Evolutionary conservation across 2,113 vertebrate genomes (phyloP), one percentile per base, ranked within the genome.

Genomic region (Camelus dromedarius): DNA sequence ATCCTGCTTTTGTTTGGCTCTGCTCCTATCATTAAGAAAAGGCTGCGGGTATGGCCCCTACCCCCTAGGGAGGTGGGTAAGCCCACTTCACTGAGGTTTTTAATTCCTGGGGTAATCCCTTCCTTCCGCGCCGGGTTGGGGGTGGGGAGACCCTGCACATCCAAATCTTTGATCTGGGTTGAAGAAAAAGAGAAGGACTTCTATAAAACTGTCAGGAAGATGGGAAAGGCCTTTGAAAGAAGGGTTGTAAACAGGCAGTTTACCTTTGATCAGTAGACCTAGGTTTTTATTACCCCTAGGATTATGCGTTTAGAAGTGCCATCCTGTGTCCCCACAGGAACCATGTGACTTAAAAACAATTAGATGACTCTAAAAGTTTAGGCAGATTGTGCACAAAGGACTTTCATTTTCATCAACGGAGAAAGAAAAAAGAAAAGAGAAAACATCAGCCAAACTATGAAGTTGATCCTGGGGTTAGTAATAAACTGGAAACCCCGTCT

Each of bases 191-290:
- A 97, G 70, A 97, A 96, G 72, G 85, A 48, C 91, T 93, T 90
- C 96, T 91, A 95, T 98, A 96, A 98, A 97, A 80, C 89, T 73
- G 73, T 90, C 97, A 96, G 93, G 60, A 72, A 90, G 89, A 93
- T 52, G 64, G 77, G 60, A 81, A 72, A 11, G 42, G 70, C 32
- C 67, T 81, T 92, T 89, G 69, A 89, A 96, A 87, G 46, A 72
- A 38, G 67, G 86, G 89, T 83, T 96, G 70, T 97, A 95, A 98
- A 95, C 19, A 38, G 73, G 48, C 83, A 92, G 72, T 50, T 97
- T 86, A 90, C 96, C 97, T 98, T 98, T 98, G 97, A 98, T 97
- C 97, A 66, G 82, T 83, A 11, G 3, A 52, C 85, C 82, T 32
- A 54, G 56, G 67, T 83, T 52, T 89, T 92, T 95, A 97, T 94